A percentile compares a stretch with the other conserved stretches of the same genome.
These are phyloP conservation scores for Gadopsis bispinosus DNA, from an alignment of 2,797 vertebrate genomes.

Conservation along the genomic window DNA sequence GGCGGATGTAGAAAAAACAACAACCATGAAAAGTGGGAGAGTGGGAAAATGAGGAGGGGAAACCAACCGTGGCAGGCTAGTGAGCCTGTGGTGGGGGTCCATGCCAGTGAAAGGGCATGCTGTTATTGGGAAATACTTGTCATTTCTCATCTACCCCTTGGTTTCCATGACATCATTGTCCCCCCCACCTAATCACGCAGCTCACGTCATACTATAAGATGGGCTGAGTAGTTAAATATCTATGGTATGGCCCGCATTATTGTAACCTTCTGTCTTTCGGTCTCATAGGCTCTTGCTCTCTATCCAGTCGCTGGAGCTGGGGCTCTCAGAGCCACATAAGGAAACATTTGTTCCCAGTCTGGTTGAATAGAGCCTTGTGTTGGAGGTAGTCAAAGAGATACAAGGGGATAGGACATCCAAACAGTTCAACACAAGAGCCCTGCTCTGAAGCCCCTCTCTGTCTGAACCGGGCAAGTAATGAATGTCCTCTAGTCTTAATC, in stretches of 20 bases:
- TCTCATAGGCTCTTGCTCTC: conserved; percentile 59
- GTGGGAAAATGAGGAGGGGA: conserved; percentile 56
- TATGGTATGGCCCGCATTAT: conserved; percentile 56
- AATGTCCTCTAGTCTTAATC: conserved; percentile 81
- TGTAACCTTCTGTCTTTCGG: conserved; percentile 48
- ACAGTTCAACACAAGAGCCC: conserved; percentile 80
- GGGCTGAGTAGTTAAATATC: conserved; percentile 19
- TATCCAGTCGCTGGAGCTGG: conserved; percentile 63
- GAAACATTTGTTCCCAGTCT: conserved; percentile 91
- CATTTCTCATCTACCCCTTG: conserved; percentile 48
- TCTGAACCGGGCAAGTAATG: conserved; percentile 75
- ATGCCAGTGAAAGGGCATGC: conserved; percentile 44
- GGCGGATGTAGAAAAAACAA: conserved; percentile 61
- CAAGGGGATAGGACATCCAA: conserved; percentile 81
- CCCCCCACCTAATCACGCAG: neutral
- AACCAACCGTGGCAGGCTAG: conserved; percentile 43
- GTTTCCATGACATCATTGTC: conserved; percentile 38
- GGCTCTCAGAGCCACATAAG: conserved; percentile 88
- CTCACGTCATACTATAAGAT: conserved; percentile 42
- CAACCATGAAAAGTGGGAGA: conserved; percentile 45
- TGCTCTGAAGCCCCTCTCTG: conserved; percentile 82
- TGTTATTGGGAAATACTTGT: conserved; percentile 60
- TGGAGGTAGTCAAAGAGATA: conserved; percentile 85
- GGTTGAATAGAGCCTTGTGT: conserved; percentile 94
- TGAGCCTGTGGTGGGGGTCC: conserved; percentile 22